These are phyloP conservation scores for Pteromalus puparum DNA, from an alignment of 1,140 invertebrate genomes.

Conservation along the genomic window DNA sequence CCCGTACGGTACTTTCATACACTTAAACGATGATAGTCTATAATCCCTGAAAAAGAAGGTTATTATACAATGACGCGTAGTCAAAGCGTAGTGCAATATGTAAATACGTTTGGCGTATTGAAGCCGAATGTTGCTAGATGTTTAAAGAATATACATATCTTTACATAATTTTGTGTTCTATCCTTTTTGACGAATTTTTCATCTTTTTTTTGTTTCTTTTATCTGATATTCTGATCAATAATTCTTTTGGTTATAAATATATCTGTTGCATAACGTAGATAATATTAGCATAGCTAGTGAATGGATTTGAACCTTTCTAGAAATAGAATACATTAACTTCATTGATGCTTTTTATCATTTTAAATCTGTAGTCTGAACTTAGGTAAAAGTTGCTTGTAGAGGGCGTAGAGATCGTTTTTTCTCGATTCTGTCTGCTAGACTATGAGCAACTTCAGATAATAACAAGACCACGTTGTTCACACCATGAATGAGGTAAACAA, in stretches of 20 bases:
- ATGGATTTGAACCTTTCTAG: neutral
- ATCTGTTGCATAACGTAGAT: neutral
- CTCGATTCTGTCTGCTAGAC: too few species aligned
- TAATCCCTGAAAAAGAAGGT: slow-evolving; percentile 56
- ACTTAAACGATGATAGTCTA: slow-evolving; percentile 51
- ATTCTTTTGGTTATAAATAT: neutral
- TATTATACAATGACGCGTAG: slow-evolving; percentile 62
- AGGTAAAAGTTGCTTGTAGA: too few species aligned
- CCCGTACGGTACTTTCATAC: slow-evolving; percentile 43
- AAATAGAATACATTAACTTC: neutral
- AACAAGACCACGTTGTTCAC: neutral
- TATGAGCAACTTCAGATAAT: too few species aligned
- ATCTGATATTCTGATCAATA: neutral
- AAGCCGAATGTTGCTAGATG: slow-evolving; percentile 62
- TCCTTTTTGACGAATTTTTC: slow-evolving; percentile 27
- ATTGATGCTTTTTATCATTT: too few species aligned
- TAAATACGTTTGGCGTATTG: slow-evolving; percentile 62
- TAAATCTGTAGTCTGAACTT: too few species aligned
- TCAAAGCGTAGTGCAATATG: slow-evolving; percentile 69
- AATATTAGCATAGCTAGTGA: neutral
- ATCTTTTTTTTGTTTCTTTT: neutral
- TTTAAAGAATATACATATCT: slow-evolving; percentile 71
- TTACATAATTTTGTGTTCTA: slow-evolving; percentile 59
- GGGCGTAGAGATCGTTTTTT: too few species aligned
- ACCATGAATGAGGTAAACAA: neutral